Percentiles rank a stretch among this genome's conserved stretches.
Conservation (phyloP, 2,113 vertebrate genomes). For the Passer montanus region DNA sequence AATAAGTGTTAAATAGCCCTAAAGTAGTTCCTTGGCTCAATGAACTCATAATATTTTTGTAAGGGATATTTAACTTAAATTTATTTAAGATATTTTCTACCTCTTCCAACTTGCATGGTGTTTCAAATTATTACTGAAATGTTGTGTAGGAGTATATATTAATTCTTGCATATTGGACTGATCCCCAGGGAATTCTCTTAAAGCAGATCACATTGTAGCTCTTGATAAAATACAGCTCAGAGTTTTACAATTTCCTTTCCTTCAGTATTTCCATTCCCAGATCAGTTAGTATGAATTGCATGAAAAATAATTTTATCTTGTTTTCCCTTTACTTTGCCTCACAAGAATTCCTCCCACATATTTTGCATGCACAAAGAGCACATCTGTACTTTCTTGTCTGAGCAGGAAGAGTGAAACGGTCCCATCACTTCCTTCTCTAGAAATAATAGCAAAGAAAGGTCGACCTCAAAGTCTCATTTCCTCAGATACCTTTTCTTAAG, state of each 20-base stretch:
- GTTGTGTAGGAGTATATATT: not conserved
- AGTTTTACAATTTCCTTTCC: not conserved
- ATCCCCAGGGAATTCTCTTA: not conserved
- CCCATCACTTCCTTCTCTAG: not conserved
- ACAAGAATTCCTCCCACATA: not conserved
- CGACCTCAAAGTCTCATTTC: not conserved
- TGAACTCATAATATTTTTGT: not conserved
- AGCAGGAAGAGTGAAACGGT: not conserved
- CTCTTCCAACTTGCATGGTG: not conserved
- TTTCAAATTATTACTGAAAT: constrained; percentile 2
- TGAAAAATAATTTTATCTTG: not conserved
- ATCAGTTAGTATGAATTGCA: not conserved
- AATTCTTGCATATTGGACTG: not conserved
- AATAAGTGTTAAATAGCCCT: not conserved
- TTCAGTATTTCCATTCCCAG: not conserved
- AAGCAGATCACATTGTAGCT: not conserved
- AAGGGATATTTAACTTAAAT: not conserved
- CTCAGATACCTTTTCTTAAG: not conserved
- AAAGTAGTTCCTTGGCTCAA: not conserved
- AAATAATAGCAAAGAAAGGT: not conserved
- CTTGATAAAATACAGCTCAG: not conserved
- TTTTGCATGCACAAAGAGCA: not conserved
- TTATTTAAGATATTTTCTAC: not conserved
- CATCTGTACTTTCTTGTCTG: not conserved
- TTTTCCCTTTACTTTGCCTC: not conserved